Evolutionary conservation across 2,113 vertebrate species (phyloP).

Genomic region (Enhydra lutris): DNA sequence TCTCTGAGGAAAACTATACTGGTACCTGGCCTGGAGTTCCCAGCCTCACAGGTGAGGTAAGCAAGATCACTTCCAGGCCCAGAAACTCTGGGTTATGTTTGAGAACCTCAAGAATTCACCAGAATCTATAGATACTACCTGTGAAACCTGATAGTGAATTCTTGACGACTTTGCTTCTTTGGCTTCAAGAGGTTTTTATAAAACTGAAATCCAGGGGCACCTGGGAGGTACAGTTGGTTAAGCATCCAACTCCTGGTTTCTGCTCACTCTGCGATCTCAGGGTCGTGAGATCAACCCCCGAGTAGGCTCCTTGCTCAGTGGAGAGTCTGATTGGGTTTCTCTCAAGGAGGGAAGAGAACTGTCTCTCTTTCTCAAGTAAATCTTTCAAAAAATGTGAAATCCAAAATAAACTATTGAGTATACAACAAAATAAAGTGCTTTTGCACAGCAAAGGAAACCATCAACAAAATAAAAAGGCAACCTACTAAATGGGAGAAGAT

Average conservation of each 20-base stretch:
- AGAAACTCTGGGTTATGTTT: not conserved
- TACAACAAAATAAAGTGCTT: not conserved
- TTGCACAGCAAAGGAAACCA: not conserved
- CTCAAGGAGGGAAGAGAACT: not conserved
- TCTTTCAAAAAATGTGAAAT: not conserved
- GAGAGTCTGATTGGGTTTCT: not conserved
- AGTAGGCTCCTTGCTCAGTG: not conserved
- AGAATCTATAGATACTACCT: not conserved
- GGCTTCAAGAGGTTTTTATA: not conserved
- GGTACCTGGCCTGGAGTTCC: not conserved
- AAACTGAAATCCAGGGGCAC: not conserved
- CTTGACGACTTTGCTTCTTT: not conserved
- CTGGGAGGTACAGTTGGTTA: not conserved
- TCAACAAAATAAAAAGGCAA: not conserved
- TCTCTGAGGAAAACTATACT: not conserved
- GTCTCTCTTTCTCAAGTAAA: not conserved
- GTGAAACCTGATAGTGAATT: slow-evolving; percentile 23
- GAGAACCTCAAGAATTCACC: not conserved
- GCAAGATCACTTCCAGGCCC: not conserved
- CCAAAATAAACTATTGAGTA: not conserved
- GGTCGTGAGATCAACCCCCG: not conserved
- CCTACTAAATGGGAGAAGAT: not conserved
- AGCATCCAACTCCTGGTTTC: not conserved
- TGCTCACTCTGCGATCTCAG: not conserved
- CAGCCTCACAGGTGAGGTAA: not conserved